These are phyloP conservation scores for Apolygus lucorum DNA, from an alignment of 1,140 invertebrate genomes.

Conservation along the genomic window DNA sequence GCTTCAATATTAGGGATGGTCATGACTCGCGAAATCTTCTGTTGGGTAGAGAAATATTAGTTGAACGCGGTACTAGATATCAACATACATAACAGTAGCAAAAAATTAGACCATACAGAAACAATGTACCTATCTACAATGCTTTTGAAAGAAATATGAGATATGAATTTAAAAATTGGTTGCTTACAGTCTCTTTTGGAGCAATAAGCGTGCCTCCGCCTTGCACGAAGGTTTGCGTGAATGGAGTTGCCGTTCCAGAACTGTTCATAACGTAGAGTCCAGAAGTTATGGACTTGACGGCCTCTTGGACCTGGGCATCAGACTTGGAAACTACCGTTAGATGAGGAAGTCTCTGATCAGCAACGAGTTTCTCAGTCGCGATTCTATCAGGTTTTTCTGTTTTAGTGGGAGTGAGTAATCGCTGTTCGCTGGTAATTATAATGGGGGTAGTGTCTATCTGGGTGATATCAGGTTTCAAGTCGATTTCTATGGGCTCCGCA, in stretches of 20 bases:
- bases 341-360: neutral
- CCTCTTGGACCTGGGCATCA: neutral
- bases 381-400: too few species aligned
- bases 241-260: slow-evolving; percentile 5
- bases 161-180: neutral
- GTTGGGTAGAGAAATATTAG: too few species aligned
- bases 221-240: slow-evolving; percentile 11
- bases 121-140: too few species aligned
- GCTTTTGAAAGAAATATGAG: too few species aligned
- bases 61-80: too few species aligned
- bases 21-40: slow-evolving; percentile 21
- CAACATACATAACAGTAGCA: too few species aligned
- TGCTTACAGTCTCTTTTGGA: slow-evolving; percentile 23
- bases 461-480: neutral
- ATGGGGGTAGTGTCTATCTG: neutral
- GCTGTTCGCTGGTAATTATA: neutral
- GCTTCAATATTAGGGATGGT: slow-evolving; percentile 16
- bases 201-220: slow-evolving; percentile 9
- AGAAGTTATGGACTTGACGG: neutral
- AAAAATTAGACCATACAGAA: too few species aligned
- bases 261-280: slow-evolving; percentile 22
- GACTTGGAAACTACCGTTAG: neutral
- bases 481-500: neutral
- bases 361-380: neutral
- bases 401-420: too few species aligned